Evolutionary conservation across 2,797 vertebrate species (phyloP), one percentile per base, ranked within the genome.

Genomic region (Myotis myotis): DNA sequence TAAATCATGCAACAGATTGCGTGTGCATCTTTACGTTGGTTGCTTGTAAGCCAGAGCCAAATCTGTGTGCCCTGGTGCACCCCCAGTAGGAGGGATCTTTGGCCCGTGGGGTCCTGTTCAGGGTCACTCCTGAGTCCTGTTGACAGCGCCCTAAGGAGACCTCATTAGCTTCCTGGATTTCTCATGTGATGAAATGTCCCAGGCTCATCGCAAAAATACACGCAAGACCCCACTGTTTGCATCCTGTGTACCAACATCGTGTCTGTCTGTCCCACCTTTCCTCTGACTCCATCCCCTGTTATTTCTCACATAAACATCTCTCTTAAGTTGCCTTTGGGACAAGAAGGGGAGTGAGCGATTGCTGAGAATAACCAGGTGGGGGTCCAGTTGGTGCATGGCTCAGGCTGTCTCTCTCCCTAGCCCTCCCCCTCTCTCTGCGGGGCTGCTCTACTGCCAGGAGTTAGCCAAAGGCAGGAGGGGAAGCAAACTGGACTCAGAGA

Each of bases 1-100:
- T 89, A 94, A 95, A 88, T 94, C 88, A 72, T 68, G 74, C 66
- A 92, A 83, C 96, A 94, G 90, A 81, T 92, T 92, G 82, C 13
- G 3, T 68, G 94, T 88, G 53, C 75, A 68, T 95, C 85, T 90
- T 86, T 47, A 11, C 66, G 30, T 93, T 82, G 82, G 72, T 93
- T 95, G 89, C 85, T 86, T 19, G 28, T 57, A 81, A 88, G 72
- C 66, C 38, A 38, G 72, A 87, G 76, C 84, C 92, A 30, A 78
- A 76, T 91, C 60, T 81, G 38, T 87, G 41, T 82, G 30, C 57
- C 36, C 78, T 71, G 76, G 33, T 85, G 41, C 81, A 22, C 53
- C n/a, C 72, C 84, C 76, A 12, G 70, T 78, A 57, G 51, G 55
- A 79, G 38, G 68, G 47, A 22, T 78, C 89, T 91, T 85, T 49